Base-by-base conservation (phyloP, 2,113 vertebrate genomes). In the Macquaria ambigua region DNA sequence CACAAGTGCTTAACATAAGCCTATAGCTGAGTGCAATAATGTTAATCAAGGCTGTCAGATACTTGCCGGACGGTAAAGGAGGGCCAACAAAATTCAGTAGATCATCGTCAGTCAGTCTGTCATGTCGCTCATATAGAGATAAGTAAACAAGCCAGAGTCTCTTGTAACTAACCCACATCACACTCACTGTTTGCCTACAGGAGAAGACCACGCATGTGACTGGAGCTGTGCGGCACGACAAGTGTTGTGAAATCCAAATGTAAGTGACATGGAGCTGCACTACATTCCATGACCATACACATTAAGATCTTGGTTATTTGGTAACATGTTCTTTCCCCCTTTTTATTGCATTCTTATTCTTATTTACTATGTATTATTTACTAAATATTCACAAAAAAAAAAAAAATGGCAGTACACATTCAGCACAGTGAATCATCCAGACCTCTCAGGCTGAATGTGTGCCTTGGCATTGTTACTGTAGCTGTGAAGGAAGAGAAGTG, bases 121-220 rank as follows among this genome's bases (percentile, higher is more conserved):
- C 79, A 84, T 52, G 70, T 69, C 55, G 10, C 75, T 88, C 68
- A 70, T 46, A 67, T 9, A 37, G 59, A 79, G 46, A 86, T 79
- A 71, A 82, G 81, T 79, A 82, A 83, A 85, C 70, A 80, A 61
- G 68, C 70, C 28, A 4, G 37, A 68, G 77, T 59, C 48, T 79
- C n/a, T 55, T 82, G 71, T 77, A 74, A 89, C 72, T 81, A 74
- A 81, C 74, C 70, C 82, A 78, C 82, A 80, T 89, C 43, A 66
- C 50, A 21, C 76, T 85, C 77, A 64, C 58, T 81, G 77, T 86
- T 77, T 76, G 84, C 89, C 92, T 64, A 83, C 84, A 91, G 92
- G 87, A 89, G 75, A 59, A 75, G 72, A 62, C 28, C 77, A 43
- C 59, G n/a, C 69, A 74, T 72, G 55, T 56, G 80, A 83, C 80